Evolutionary conservation across 92 coral and sea anemone species (phyloP).

Genomic region (Siderastrea siderea): DNA sequence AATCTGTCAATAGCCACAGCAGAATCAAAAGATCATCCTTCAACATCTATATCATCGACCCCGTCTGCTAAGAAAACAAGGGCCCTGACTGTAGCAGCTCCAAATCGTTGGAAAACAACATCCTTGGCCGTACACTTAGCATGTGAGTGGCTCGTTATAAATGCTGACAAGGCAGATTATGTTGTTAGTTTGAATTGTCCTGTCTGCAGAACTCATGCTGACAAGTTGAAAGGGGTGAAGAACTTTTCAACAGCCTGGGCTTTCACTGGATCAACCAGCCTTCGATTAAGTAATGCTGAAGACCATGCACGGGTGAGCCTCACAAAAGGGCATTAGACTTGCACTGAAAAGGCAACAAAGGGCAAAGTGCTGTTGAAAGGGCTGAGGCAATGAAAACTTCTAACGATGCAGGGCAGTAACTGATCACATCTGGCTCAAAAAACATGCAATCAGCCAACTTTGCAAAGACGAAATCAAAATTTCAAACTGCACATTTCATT

Average conservation of each 20-base stretch:
- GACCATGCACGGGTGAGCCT: conserved; percentile 87
- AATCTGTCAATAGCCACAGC: not conserved
- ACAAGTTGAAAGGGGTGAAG: conserved; percentile 67
- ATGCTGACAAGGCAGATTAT: conserved; percentile 48
- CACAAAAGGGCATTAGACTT: conserved; percentile 82
- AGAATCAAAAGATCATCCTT: conserved; percentile 28
- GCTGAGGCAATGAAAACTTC: conserved; percentile 55
- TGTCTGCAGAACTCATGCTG: conserved; percentile 69
- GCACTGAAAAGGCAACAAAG: conserved; percentile 49
- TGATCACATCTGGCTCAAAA: conserved; percentile 59
- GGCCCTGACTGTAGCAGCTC: conserved; percentile 58
- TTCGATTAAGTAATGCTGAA: conserved; percentile 58
- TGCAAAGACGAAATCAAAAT: conserved; percentile 56
- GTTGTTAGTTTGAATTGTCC: conserved; percentile 51
- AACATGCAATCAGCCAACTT: conserved; percentile 67
- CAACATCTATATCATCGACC: conserved; percentile 18
- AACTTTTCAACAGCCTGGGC: conserved; percentile 78
- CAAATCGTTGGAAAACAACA: conserved; percentile 76
- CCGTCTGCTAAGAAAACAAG: conserved; percentile 60
- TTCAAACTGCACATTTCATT: conserved; percentile 74
- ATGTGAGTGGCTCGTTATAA: conserved; percentile 74
- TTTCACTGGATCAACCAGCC: conserved; percentile 73
- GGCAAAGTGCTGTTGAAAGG: conserved; percentile 69
- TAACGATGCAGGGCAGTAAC: conserved; percentile 54
- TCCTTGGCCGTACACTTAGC: conserved; percentile 63